Evolutionary conservation across 2,113 vertebrate species (phyloP).

Genomic region (Pelecanus crispus): DNA sequence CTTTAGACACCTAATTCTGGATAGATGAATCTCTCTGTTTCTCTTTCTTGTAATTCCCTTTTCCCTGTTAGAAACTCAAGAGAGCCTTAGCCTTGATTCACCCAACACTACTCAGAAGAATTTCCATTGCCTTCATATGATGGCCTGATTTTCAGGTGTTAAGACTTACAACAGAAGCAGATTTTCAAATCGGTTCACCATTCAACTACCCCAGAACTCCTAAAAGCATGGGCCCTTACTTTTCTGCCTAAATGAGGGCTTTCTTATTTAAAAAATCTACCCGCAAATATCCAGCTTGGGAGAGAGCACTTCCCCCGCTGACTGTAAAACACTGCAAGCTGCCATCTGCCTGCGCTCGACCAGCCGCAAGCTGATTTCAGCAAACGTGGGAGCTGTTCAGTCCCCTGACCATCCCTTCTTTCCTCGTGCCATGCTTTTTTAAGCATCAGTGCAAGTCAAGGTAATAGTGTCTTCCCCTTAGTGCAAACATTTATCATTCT

Average conservation of each 20-base stretch:
- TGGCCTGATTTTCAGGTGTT: not conserved
- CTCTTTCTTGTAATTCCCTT: not conserved
- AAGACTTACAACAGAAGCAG: not conserved
- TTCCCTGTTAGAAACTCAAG: not conserved
- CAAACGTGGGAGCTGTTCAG: rapidly evolving
- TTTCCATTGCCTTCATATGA: not conserved
- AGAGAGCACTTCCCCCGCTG: not conserved
- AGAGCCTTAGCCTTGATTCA: not conserved
- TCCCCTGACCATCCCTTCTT: not conserved
- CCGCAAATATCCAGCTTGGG: too few relatives aligned
- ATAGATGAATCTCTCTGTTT: not conserved
- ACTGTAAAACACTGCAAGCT: not conserved
- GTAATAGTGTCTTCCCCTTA: too few relatives aligned
- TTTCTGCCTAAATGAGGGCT: not conserved
- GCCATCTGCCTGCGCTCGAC: too few relatives aligned
- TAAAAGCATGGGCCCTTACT: not conserved
- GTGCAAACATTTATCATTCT: not conserved
- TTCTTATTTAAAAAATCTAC: not conserved
- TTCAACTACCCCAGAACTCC: not conserved
- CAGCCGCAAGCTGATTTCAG: not conserved
- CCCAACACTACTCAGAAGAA: not conserved
- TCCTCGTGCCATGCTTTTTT: too few relatives aligned
- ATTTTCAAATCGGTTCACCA: not conserved
- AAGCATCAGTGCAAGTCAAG: not conserved
- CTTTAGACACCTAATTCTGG: not conserved